These are phyloP conservation scores for Sylvicapra grimmia DNA, from an alignment of 2,113 vertebrate species.

Conservation along the genomic window DNA sequence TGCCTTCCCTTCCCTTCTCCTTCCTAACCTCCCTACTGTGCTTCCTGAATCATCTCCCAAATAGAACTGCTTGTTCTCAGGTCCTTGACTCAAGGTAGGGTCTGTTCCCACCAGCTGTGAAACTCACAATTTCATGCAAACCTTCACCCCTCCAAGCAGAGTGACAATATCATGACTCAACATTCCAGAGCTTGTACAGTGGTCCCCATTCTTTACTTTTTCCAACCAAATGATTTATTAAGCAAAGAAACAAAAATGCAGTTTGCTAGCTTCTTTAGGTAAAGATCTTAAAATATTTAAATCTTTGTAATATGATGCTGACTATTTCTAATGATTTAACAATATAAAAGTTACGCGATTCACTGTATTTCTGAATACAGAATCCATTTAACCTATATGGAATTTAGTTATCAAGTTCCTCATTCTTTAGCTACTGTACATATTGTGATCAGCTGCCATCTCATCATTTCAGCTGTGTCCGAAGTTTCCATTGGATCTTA, in stretches of 20 bases:
- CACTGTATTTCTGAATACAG: background rate
- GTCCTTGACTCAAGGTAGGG: background rate
- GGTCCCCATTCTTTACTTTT: background rate
- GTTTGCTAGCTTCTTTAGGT: background rate
- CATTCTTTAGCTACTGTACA: background rate
- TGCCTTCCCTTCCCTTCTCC: background rate
- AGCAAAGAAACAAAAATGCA: background rate
- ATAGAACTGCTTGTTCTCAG: background rate
- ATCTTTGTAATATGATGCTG: background rate
- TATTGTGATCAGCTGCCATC: background rate
- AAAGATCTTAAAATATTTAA: slow-evolving; percentile 21
- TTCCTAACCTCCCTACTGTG: background rate
- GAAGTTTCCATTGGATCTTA: background rate
- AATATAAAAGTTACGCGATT: background rate
- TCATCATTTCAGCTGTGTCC: background rate
- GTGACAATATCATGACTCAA: background rate
- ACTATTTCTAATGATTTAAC: slow-evolving; percentile 43
- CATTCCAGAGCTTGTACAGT: background rate
- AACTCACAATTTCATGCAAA: background rate
- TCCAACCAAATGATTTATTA: background rate
- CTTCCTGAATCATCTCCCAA: background rate
- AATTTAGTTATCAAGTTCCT: slow-evolving; percentile 4
- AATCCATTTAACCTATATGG: slow-evolving; percentile 10
- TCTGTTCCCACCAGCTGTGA: background rate
- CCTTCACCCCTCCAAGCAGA: background rate